phyloP scores from a whole-genome alignment of 2,888 invertebrate species.

The Napeogenes sylphis region DNA sequence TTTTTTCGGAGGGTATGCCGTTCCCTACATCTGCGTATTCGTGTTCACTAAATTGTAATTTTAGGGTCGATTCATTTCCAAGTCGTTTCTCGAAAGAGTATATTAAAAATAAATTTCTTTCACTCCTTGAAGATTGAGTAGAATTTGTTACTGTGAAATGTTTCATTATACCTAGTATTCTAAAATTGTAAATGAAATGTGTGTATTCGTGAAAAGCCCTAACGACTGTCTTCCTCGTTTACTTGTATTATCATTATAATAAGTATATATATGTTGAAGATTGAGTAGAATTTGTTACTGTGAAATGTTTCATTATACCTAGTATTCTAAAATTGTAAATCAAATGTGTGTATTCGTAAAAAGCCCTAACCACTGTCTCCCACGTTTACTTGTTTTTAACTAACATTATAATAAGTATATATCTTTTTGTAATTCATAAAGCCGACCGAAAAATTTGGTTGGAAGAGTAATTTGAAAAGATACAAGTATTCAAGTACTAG shows the following conservation, averaged over 20 bases:
- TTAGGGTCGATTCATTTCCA: conserved; percentile 4
- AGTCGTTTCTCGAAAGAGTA: background rate
- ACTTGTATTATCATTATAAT: too few relatives aligned
- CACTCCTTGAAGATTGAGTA: too few relatives aligned
- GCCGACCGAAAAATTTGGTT: background rate
- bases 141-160: too few relatives aligned
- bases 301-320: too few relatives aligned
- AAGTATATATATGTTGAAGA: too few relatives aligned
- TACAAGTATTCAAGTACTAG: background rate
- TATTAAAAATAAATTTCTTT: background rate
- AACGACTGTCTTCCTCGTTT: background rate
- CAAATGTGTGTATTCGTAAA: conserved; percentile 13
- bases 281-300: too few relatives aligned
- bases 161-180: too few relatives aligned
- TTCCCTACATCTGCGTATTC: conserved; percentile 3
- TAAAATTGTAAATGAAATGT: conserved; percentile 15
- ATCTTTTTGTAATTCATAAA: too few relatives aligned
- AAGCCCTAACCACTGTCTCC: conserved; percentile 2
- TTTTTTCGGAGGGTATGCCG: conserved; percentile 11
- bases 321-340: conserved; percentile 7
- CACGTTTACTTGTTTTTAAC: too few relatives aligned
- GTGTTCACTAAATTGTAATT: conserved; percentile 3
- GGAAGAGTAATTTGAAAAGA: conserved; percentile 1
- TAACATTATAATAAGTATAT: too few relatives aligned
- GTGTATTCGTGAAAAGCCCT: conserved; percentile 9